Evolutionary conservation across 2,797 vertebrate species (phyloP), one percentile per base, ranked within the genome.

Genomic region (Catostomus latipinnis): DNA sequence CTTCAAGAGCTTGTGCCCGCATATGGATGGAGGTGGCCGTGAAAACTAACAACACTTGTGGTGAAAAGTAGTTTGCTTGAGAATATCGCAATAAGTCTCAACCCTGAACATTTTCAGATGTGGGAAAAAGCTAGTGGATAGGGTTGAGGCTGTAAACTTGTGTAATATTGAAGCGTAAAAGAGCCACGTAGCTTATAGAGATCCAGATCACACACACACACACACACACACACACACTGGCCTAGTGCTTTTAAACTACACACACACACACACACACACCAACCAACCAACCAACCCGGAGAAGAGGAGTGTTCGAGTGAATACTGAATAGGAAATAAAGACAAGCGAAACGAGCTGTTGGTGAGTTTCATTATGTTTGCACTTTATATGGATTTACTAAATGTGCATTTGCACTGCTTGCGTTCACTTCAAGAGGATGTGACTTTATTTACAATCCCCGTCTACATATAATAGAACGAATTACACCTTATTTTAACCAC

Each of bases 131-230:
- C 75, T 13, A 75, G 67, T 52, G 34, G 49, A 68, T 6, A 70
- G 43, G 83, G 70, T 12, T 49, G 57, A 56, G 60, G 57, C 12
- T 78, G 45, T 43, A 76, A 82, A 54, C 71, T 69, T 43, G 4
- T 74, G 74, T 56, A 10, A 70, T 50, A 58, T 58, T 78, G 16
- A 72, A 73, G 78, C 34, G 78, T 67, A 53, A 43, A n/a, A 16
- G 48, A 75, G 86, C 83, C 78, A 80, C 81, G 76, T 74, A 76
- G 81, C 77, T 74, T 65, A 72, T 46, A 67, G 68, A 73, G 9
- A 67, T 86, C 84, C 92, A 90, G 90, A 90, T 80, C 88, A 91
- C 89, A 82, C 82, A 87, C 84, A 86, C 70, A 34, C 34, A 4
- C 88, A 91, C 89, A 82, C 82, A 87, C 84, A 86, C 70, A 34